Evolutionary conservation across 2,888 invertebrate genomes (phyloP), one percentile per base, ranked within the genome.

Genomic region (Aricia artaxerxes): DNA sequence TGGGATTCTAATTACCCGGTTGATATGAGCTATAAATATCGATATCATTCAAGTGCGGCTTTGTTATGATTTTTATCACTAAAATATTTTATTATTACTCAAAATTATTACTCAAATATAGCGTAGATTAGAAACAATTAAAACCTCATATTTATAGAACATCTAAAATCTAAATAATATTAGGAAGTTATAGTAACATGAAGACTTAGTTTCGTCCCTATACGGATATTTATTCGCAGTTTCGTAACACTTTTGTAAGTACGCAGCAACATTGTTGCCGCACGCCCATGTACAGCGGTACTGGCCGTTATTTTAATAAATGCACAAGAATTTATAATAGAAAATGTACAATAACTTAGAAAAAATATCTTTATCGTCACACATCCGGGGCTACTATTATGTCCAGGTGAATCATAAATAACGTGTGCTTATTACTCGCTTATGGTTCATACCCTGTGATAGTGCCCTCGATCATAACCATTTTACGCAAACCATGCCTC

Each of bases 351-450:
- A 75, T 76, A 57, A 76, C 76, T 53, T 57, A 35, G 57, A 53
- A 76, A 57, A 76, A 76, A 76, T 53, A 31, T 44, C 24, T 44
- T 35, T 76, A 13, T 57, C 31, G 35, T 53, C 73, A 73, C n/a
- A 44, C 76, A 76, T 57, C 31, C 76, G 76, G 53, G 16, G 53
- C 24, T 13, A 44, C 24, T 44, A 53, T 16, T 57, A 53, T 16
- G 57, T 76, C 5, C 76, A 76, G 76, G 76, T 76, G 53, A 76
- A 57, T 76, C 76, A 57, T 76, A 76, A 76, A 76, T 76, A 69
- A 69, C 35, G 3, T 35, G 35, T 69, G 35, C 31, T 38, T 38
- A 16, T 69, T 5, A 38, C 69, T 69, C 24, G 31, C 31, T 61
- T 61, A 61, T 24, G 13, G 9, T 69, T 35, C 35, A 13, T 35